Evolutionary conservation across 2,113 vertebrate species (phyloP).

Genomic region (Dryoscopus gambensis): DNA sequence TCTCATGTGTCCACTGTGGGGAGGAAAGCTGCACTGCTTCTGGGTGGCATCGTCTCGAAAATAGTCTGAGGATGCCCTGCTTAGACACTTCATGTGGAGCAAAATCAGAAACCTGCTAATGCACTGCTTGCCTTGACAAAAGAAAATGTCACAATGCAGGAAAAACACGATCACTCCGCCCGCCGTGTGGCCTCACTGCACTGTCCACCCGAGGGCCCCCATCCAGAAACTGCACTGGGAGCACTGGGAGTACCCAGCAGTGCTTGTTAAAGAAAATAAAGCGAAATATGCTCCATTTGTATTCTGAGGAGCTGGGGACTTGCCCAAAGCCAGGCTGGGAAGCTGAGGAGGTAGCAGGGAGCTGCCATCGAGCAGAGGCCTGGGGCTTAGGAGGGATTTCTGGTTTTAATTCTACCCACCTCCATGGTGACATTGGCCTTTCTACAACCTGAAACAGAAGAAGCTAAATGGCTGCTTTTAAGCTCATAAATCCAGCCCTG

Average conservation of each 20-base stretch:
- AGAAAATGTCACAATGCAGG: neutral
- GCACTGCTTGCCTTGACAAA: neutral
- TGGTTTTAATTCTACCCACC: conserved; percentile 43
- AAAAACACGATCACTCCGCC: neutral
- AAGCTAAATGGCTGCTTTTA: conserved; percentile 18
- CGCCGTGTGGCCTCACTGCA: neutral
- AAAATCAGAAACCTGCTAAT: neutral
- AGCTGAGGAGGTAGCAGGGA: neutral
- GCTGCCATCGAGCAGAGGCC: neutral
- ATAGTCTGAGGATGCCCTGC: neutral
- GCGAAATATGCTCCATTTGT: neutral
- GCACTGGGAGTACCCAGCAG: neutral
- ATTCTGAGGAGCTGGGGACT: neutral
- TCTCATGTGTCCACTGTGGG: neutral
- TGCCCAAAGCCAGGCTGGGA: neutral
- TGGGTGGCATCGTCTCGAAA: neutral
- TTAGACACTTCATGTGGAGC: neutral
- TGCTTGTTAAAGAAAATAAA: neutral
- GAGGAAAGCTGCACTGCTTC: conserved; percentile 6
- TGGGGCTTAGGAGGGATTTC: conserved; percentile 49
- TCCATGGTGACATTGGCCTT: conserved; percentile 50
- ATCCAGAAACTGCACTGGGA: neutral
- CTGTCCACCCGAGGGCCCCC: neutral
- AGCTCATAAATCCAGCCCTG: conserved; percentile 12
- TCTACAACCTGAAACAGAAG: conserved; percentile 40